Evolutionary conservation across 2,113 vertebrate species (phyloP).

Genomic region (Panthera tigris): DNA sequence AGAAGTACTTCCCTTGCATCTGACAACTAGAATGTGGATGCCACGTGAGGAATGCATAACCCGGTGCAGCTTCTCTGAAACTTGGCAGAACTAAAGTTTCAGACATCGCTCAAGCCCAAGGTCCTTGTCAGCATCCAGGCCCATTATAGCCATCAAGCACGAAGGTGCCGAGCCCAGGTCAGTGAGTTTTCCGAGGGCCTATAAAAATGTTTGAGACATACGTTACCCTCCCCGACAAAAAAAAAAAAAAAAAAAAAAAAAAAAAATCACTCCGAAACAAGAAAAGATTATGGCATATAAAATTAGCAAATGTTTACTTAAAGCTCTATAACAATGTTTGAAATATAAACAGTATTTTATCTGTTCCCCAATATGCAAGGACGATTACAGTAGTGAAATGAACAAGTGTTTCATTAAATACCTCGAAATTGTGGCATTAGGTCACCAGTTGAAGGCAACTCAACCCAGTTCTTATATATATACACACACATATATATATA

Average conservation of each 20-base stretch:
- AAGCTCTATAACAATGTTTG: conserved; percentile 3
- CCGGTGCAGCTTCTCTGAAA: not conserved
- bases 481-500: too few species aligned
- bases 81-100: not conserved
- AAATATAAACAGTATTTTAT: not conserved
- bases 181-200: not conserved
- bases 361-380: not conserved
- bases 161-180: not conserved
- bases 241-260: too few species aligned
- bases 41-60: not conserved
- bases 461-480: not conserved
- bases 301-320: not conserved
- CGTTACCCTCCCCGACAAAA: not conserved
- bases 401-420: not conserved
- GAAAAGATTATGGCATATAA: not conserved
- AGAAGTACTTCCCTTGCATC: not conserved
- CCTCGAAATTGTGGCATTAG: not conserved
- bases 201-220: not conserved
- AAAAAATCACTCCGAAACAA: not conserved
- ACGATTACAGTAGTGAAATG: not conserved
- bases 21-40: not conserved
- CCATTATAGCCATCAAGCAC: not conserved
- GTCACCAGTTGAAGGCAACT: not conserved
- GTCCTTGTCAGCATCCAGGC: not conserved
- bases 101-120: not conserved